These are phyloP conservation scores for Diogma glabrata DNA, from an alignment of 2,888 invertebrate species.

Conservation along the genomic window DNA sequence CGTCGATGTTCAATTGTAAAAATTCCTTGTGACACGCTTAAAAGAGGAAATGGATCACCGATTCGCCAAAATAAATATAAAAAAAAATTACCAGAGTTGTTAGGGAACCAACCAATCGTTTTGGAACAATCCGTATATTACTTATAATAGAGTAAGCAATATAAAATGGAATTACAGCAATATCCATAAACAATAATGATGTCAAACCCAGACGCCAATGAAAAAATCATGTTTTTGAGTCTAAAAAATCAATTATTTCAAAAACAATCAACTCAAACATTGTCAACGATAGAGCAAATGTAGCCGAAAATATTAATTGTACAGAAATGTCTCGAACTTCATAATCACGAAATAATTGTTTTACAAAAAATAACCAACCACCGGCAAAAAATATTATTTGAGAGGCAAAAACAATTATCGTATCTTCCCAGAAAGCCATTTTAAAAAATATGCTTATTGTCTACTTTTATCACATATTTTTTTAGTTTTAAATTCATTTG, in stretches of 20 bases:
- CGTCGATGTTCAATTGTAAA: slow-evolving; percentile 42
- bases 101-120: slow-evolving; percentile 63
- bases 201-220: slow-evolving; percentile 94
- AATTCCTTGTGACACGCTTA: slow-evolving; percentile 90
- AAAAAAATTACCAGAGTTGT: slow-evolving; percentile 75
- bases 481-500: too few species aligned
- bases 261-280: slow-evolving; percentile 99
- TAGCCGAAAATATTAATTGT: slow-evolving; percentile 90
- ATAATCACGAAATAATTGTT: slow-evolving; percentile 92
- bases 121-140: slow-evolving; percentile 71
- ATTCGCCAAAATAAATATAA: slow-evolving; percentile 97
- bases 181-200: slow-evolving; percentile 82
- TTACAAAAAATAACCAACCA: slow-evolving; percentile 97
- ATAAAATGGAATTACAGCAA: slow-evolving; percentile 92
- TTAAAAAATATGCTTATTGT: too few species aligned
- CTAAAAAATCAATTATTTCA: slow-evolving; percentile 90
- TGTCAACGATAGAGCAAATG: slow-evolving; percentile 92
- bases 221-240: slow-evolving; percentile 60
- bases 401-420: slow-evolving; percentile 69
- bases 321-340: slow-evolving; percentile 92
- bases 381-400: slow-evolving; percentile 90
- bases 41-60: slow-evolving; percentile 96
- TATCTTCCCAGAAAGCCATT: slow-evolving; percentile 80
- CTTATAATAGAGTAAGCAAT: slow-evolving; percentile 90
- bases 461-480: too few species aligned